Evolutionary conservation across 2,888 invertebrate genomes (phyloP).

Genomic region (Argyra leucocephala): DNA sequence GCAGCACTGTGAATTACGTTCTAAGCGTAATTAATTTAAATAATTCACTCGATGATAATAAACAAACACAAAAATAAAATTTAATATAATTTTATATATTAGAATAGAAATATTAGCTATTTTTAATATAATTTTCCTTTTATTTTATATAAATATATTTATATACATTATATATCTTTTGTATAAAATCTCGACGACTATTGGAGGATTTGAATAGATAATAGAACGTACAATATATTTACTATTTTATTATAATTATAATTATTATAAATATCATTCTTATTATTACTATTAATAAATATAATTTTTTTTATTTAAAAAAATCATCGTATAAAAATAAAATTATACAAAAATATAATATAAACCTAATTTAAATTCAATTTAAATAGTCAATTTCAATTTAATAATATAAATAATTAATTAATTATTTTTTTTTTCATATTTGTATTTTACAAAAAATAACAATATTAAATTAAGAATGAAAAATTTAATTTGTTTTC

Average conservation of each 20-base stretch:
- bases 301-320: conserved; percentile 11
- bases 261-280: conserved; percentile 12
- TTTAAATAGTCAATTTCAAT: conserved; percentile 14
- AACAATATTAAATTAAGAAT: no score
- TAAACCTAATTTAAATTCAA: conserved; percentile 13
- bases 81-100: conserved; percentile 1
- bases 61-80: neutral
- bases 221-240: no score
- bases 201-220: conserved; percentile 39
- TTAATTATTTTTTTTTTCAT: no score
- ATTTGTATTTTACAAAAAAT: no score
- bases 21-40: neutral
- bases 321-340: neutral
- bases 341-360: conserved; percentile 8
- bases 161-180: conserved; percentile 8
- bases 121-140: conserved; percentile 6
- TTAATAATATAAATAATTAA: neutral
- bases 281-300: conserved; percentile 11
- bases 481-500: no score
- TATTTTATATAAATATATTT: conserved; percentile 13
- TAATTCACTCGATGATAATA: neutral
- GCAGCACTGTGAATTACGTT: neutral
- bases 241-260: no score
- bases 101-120: neutral
- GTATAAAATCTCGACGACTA: conserved; percentile 33